A percentile compares a stretch with the other conserved stretches of the same genome.
Evolutionary conservation across 2,888 invertebrate species (phyloP).

Genomic region (Meghimatium bilineatum): DNA sequence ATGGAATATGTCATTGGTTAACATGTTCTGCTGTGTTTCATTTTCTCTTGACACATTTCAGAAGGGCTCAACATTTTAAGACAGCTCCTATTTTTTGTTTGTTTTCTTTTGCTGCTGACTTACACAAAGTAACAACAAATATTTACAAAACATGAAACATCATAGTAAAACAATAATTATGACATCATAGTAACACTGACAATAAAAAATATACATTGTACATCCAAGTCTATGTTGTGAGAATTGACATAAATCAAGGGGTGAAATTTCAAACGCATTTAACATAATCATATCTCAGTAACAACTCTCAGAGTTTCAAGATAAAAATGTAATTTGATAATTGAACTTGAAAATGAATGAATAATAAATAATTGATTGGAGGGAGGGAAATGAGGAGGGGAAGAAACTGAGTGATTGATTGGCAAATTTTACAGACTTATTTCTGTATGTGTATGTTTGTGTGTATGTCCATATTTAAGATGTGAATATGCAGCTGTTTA

Average conservation of each 20-base stretch:
- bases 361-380: constrained; percentile 32
- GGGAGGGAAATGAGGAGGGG: background rate
- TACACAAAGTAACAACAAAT: constrained; percentile 37
- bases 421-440: background rate
- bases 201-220: constrained; percentile 39
- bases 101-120: constrained; percentile 7
- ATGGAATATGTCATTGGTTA: background rate
- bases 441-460: background rate
- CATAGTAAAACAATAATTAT: constrained; percentile 33
- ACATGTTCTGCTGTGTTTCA: constrained; percentile 16
- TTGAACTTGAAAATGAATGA: constrained; percentile 2
- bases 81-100: constrained; percentile 11
- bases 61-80: constrained; percentile 27
- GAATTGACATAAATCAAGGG: background rate
- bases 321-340: background rate
- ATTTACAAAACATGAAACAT: constrained; percentile 35
- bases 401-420: background rate
- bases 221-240: constrained; percentile 33
- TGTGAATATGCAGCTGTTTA: background rate
- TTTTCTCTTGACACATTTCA: constrained; percentile 32
- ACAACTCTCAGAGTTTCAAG: background rate
- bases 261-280: background rate
- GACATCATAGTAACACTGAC: constrained; percentile 34
- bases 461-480: background rate
- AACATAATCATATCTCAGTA: constrained; percentile 15